Evolutionary conservation across 2,888 invertebrate species (phyloP).

Genomic region (Enoplolaimus lenunculus): DNA sequence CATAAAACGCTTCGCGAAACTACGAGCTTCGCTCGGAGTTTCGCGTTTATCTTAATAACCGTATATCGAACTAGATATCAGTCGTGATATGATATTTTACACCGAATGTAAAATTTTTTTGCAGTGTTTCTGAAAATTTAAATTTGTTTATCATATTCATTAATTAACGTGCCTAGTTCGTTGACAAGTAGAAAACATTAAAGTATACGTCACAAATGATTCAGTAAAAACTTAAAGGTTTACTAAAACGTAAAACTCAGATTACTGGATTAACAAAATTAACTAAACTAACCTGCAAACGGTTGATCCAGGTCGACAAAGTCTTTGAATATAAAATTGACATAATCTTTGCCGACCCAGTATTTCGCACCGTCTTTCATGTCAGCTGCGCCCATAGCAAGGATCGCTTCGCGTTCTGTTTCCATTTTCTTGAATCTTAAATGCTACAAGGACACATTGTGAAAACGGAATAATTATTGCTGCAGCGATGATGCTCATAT

Average conservation of each 20-base stretch:
- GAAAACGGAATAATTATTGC: background rate
- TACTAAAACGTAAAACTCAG: too few relatives aligned
- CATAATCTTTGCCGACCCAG: slow-evolving; percentile 49
- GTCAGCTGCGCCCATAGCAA: background rate
- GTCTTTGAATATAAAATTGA: slow-evolving; percentile 46
- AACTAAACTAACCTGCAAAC: slow-evolving; percentile 31
- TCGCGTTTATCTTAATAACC: too few relatives aligned
- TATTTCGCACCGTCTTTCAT: slow-evolving; percentile 35
- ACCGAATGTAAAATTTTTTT: too few relatives aligned
- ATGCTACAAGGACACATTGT: background rate
- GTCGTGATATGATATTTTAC: background rate
- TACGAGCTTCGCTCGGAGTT: too few relatives aligned
- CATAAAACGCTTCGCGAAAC: too few relatives aligned
- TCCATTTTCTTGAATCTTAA: slow-evolving; percentile 2
- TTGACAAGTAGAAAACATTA: too few relatives aligned
- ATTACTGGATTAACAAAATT: background rate
- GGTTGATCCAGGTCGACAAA: slow-evolving; percentile 39
- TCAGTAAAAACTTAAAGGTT: too few relatives aligned
- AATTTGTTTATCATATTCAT: too few relatives aligned
- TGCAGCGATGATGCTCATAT: background rate
- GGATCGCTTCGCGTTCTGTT: background rate
- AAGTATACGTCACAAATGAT: too few relatives aligned
- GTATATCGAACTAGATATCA: background rate
- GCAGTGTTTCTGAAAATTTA: too few relatives aligned
- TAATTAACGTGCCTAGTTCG: too few relatives aligned